Percentiles rank a stretch among this genome's conserved stretches.
These are phyloP conservation scores for Arctocebus calabarensis DNA, from an alignment of 2,797 vertebrate species.

Conservation along the genomic window DNA sequence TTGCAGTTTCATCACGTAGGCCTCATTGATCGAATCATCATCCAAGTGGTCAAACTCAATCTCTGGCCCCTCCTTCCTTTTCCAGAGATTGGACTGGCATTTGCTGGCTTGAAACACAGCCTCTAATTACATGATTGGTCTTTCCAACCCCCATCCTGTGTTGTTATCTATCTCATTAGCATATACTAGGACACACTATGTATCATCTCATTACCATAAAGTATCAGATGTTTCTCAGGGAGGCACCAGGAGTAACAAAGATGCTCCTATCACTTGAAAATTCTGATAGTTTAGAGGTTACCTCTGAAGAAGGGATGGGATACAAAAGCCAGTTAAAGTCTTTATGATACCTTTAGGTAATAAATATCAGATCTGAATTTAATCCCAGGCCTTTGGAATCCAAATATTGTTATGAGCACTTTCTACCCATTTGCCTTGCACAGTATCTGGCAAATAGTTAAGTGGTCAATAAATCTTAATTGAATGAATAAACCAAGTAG, in stretches of 20 bases:
- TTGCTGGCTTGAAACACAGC: background rate
- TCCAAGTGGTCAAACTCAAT: background rate
- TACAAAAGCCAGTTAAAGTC: background rate
- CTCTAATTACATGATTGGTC: background rate
- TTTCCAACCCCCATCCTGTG: background rate
- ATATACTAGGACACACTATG: background rate
- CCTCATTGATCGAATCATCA: background rate
- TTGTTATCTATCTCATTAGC: background rate
- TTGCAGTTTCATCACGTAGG: background rate
- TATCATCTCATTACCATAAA: background rate
- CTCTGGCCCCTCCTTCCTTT: background rate
- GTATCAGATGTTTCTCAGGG: background rate
- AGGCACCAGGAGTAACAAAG: background rate
- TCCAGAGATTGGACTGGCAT: background rate
- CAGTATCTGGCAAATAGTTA: background rate
- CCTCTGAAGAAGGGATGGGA: background rate
- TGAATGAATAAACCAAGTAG: background rate
- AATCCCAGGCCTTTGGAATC: background rate
- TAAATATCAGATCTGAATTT: background rate
- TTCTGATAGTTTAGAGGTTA: background rate
- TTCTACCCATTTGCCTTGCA: background rate
- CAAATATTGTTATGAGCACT: background rate
- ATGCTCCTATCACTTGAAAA: background rate
- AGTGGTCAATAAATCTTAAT: background rate
- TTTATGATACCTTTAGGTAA: background rate